These are phyloP conservation scores for Catharus ustulatus DNA, from an alignment of 2,797 vertebrate species.

Conservation along the genomic window DNA sequence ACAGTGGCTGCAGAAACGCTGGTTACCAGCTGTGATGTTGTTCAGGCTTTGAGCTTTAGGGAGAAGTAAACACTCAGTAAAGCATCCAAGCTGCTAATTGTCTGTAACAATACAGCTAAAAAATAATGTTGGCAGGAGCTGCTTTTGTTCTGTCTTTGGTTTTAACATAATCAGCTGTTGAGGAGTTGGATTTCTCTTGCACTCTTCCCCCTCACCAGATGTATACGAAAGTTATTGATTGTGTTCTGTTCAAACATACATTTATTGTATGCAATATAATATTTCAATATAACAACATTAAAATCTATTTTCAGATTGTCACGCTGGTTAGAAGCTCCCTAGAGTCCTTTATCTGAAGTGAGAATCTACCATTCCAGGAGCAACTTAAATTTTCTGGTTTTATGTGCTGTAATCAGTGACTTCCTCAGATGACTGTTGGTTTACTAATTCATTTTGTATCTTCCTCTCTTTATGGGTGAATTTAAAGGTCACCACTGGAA, in stretches of 20 bases:
- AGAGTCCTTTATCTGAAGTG: neutral
- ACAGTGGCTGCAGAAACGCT: slow-evolving; percentile 64
- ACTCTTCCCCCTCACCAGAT: neutral
- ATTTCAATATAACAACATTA: neutral
- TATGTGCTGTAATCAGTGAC: neutral
- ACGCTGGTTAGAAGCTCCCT: neutral
- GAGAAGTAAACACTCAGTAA: neutral
- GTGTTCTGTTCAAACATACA: neutral
- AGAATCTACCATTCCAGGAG: neutral
- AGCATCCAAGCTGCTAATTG: slow-evolving; percentile 18
- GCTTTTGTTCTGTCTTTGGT: neutral
- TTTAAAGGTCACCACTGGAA: neutral
- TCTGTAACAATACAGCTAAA: neutral
- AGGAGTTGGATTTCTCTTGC: neutral
- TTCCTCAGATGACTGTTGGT: neutral
- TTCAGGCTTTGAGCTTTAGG: slow-evolving; percentile 48
- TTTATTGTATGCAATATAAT: neutral
- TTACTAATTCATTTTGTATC: neutral
- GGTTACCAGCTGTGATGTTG: slow-evolving; percentile 51
- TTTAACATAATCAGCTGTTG: neutral
- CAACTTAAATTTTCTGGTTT: neutral
- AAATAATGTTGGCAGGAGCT: neutral
- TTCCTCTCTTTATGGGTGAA: neutral
- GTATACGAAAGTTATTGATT: neutral
- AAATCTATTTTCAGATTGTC: neutral